phyloP scores from a whole-genome alignment of 2,113 vertebrate species.

The Anas platyrhynchos region DNA sequence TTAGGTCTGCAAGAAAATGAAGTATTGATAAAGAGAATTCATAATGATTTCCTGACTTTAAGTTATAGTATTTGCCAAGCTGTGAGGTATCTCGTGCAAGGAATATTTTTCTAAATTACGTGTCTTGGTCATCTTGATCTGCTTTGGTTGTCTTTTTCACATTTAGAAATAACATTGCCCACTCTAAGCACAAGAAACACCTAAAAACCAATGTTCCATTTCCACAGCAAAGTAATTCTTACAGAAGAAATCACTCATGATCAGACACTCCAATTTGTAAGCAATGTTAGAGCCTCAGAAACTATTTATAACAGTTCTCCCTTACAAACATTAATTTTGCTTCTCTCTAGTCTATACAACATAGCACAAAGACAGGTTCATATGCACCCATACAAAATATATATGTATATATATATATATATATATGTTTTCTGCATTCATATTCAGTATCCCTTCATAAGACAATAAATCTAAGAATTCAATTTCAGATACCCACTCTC shows the following conservation, averaged over 20 bases:
- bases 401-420: rapidly evolving
- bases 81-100: not conserved
- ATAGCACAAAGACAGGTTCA: not conserved
- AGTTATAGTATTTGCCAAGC: not conserved
- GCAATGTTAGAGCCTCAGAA: not conserved
- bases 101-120: not conserved
- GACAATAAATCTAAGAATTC: not conserved
- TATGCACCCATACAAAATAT: not conserved
- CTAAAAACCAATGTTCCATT: not conserved
- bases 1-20: not conserved
- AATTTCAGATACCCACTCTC: not conserved
- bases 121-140: not conserved
- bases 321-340: not conserved
- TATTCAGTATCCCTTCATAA: not conserved
- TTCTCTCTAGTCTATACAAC: not conserved
- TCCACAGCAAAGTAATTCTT: not conserved
- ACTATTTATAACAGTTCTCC: not conserved
- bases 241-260: not conserved
- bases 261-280: not conserved
- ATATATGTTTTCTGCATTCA: not conserved
- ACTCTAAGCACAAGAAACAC: not conserved
- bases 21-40: not conserved
- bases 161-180: not conserved
- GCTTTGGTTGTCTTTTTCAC: not conserved
- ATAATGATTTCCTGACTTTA: not conserved